A percentile compares a stretch with the other conserved stretches of the same genome.
These are phyloP conservation scores for Noctilio leporinus DNA, from an alignment of 2,113 vertebrate genomes.

Conservation along the genomic window DNA sequence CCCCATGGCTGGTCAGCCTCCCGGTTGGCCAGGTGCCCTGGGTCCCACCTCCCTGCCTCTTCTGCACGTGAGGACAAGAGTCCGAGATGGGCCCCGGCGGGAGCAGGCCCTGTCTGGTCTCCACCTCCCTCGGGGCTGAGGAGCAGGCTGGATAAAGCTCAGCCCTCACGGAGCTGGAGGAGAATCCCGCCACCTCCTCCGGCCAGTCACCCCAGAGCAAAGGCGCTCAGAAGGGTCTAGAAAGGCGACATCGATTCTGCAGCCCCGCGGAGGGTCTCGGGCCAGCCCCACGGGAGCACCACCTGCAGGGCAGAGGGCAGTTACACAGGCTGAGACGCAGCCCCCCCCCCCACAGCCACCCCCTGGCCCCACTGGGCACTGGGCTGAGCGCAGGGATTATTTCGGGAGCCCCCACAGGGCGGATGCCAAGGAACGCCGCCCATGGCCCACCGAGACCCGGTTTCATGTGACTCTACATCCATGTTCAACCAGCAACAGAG, in stretches of 20 bases:
- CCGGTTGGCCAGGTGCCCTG: neutral
- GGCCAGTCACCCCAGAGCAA: no score
- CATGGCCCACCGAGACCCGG: rapidly evolving
- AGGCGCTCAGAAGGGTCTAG: neutral
- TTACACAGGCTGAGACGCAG: neutral
- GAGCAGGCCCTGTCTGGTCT: no score
- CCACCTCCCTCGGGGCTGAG: neutral
- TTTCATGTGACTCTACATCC: neutral
- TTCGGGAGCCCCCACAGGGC: neutral
- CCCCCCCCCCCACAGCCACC: rapidly evolving
- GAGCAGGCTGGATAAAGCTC: neutral
- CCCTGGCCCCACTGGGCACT: rapidly evolving
- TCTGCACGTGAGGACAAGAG: rapidly evolving
- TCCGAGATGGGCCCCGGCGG: rapidly evolving
- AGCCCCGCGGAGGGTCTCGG: no score
- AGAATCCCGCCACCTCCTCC: no score
- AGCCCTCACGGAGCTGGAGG: rapidly evolving
- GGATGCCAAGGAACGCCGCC: rapidly evolving
- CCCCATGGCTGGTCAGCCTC: rapidly evolving
- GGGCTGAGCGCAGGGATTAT: rapidly evolving
- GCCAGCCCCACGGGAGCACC: rapidly evolving
- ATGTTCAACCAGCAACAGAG: neutral
- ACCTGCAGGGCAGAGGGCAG: rapidly evolving
- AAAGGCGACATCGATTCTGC: rapidly evolving
- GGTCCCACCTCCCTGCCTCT: neutral